Evolutionary conservation across 2,888 invertebrate genomes (phyloP).

Genomic region (Meta bourneti): DNA sequence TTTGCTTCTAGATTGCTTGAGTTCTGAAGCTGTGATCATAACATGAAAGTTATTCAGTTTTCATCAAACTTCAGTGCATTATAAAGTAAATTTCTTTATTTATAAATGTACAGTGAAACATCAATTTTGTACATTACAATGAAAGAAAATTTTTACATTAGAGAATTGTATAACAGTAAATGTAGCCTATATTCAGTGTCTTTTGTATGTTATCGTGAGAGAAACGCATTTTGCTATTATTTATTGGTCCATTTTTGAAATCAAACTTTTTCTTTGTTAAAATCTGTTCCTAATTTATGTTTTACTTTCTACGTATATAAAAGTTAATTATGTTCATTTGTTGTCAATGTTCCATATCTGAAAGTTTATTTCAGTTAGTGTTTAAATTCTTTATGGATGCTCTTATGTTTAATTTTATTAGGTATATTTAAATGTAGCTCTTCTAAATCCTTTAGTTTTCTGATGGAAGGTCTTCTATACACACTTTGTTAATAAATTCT

Average conservation of each 20-base stretch:
- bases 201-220: conserved; percentile 10
- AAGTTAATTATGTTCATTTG: not conserved
- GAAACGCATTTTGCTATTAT: conserved; percentile 7
- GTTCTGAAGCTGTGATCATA: not conserved
- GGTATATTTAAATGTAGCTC: not conserved
- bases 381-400: conserved; percentile 3
- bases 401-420: conserved; percentile 6
- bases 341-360: not conserved
- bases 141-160: not conserved
- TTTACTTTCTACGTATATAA: not conserved
- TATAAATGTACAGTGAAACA: not conserved
- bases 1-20: not conserved
- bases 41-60: not conserved
- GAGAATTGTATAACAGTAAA: no score
- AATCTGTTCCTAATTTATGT: conserved; percentile 35
- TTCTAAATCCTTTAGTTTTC: not conserved
- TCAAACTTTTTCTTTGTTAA: conserved; percentile 35
- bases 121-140: not conserved
- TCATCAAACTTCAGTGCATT: not conserved
- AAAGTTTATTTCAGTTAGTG: not conserved
- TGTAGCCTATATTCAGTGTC: not conserved
- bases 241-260: conserved; percentile 36
- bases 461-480: not conserved
- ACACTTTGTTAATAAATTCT: not conserved
- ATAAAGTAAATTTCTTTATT: no score